Evolutionary conservation across 1,140 invertebrate species (phyloP), one percentile per base, ranked within the genome.

Genomic region (Drosophila athabasca): DNA sequence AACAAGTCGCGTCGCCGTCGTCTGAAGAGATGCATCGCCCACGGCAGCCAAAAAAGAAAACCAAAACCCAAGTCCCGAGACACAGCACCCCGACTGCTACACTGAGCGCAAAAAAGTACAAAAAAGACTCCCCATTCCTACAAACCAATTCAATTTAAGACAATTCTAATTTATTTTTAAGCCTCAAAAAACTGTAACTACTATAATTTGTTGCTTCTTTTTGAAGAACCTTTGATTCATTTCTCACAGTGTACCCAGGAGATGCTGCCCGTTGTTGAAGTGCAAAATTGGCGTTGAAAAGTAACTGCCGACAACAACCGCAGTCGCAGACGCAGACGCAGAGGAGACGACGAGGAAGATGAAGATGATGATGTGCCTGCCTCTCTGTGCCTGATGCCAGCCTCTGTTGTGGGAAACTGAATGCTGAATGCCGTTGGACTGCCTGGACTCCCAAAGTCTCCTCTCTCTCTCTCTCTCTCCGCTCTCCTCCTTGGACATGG

Each of bases 1-100:
- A 90, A 90, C 85, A 90, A 90, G 85, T 90, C 85, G 87, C 85
- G 87, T 90, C 24, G 87, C 85, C 24, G 24, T 26, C 85, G 87
- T 90, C 79, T 78, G 74, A 70, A 74, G 68, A 69, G 68, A 69
- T 87, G 81, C 82, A 72, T 87, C 82, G 81, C 81, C 81, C 81
- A 84, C 81, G 81, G 81, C 81, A 74, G 69, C 72, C 61, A 62
- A 62, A 22, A 70, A 71, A 66, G 76, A 54, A 69, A 57, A 74
- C 49, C 60, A 74, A 51, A 49, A 31, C 65, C 52, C 15, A 6
- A 39, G 11, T 13, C 35, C 11, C 35, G 11, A 11, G 35, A 13
- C 11, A 39, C 11, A 13, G 35, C 17, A 68, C 31, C 55, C 24
- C 11, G 31, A 5, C 29, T 17, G 3, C 2, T 69, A 44, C 65